phyloP scores from a whole-genome alignment of 2,113 vertebrate species.

The Cranoglanis bouderius region DNA sequence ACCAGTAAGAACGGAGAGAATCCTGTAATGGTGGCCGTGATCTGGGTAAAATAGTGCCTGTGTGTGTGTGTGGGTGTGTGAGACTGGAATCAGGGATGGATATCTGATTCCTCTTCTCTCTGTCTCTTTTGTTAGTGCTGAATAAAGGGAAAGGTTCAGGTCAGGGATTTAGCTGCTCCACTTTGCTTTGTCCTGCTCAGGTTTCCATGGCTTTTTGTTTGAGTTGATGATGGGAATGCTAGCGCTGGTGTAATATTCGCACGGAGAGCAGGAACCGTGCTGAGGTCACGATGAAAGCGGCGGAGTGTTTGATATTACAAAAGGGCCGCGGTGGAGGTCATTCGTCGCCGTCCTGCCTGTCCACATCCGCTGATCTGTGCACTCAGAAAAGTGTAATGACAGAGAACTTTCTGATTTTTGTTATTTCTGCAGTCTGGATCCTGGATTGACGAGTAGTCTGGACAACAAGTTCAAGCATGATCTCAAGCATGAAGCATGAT shows the following conservation, averaged over 20 bases:
- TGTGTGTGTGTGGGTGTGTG: constrained; percentile 12
- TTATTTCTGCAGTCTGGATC: not conserved
- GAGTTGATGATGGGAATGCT: constrained; percentile 22
- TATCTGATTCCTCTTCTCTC: constrained; percentile 44
- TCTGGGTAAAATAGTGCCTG: not conserved
- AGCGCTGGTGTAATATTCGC: constrained; percentile 1
- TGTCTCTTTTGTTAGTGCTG: constrained; percentile 39
- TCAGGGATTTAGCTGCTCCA: constrained; percentile 26
- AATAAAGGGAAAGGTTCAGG: constrained; percentile 45
- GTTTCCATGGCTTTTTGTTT: constrained; percentile 43
- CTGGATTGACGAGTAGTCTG: not conserved
- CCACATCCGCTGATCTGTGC: not conserved
- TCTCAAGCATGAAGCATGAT: not conserved
- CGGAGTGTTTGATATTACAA: not conserved
- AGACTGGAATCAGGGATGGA: constrained; percentile 23
- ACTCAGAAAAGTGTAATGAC: not conserved
- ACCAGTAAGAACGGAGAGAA: not conserved
- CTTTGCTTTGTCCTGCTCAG: constrained; percentile 32
- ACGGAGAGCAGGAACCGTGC: constrained; percentile 19
- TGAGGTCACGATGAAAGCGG: not conserved
- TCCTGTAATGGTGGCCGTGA: not conserved
- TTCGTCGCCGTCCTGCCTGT: not conserved
- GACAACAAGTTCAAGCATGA: not conserved
- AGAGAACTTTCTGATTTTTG: not conserved
- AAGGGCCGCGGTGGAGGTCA: not conserved